Base-by-base conservation (phyloP, 2,888 invertebrate genomes). In the Philereme transversata region DNA sequence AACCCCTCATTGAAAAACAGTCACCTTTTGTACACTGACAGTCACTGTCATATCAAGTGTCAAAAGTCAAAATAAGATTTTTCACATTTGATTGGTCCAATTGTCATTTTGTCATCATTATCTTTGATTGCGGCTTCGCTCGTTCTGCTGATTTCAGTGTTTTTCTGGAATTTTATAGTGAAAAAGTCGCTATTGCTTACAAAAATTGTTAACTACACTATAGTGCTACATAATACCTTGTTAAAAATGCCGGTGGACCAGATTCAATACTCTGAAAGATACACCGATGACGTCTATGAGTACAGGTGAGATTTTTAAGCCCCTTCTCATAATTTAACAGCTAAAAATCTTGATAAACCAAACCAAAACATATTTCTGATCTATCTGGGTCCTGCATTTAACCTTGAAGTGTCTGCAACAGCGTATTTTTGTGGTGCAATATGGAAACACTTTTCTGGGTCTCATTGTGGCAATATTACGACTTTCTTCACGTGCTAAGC, bases 181-280 rank as follows among this genome's bases (percentile, higher is more conserved):
- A 22, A 22, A 22, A 22, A 22, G 22, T 22, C 22, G 22, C 22
- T 22, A 22, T 22, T 22, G n/a, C 22, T 22, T 38, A 36, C 36
- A 40, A 5, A 5, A 6, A 6, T 40, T 2, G 4, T 40, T 36
- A 34, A 47, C 22, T 47, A 35, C 46, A 38, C 6, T 3, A 22
- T 33, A n/a, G 22, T 46, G 33, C 6, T 47, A 11, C n/a, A 35
- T 5, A 22, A 46, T 35, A 56, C 6, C 38, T 54, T 41, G 59
- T 53, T 40, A 51, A 70, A 69, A 58, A 79, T 96, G 96, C 95
- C 96, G 4, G 93, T 94, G 44, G 96, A 97, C 79, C 95, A 96
- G 83, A 98, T 98, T 77, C 97, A 97, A 77, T 98, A 98, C 86
- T 98, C 98, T 0, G 98, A 98, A 80, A 97, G 97, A 83, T 98